Evolutionary conservation across 2,797 vertebrate species (phyloP), one percentile per base, ranked within the genome.

Genomic region (Amniataba percoides): DNA sequence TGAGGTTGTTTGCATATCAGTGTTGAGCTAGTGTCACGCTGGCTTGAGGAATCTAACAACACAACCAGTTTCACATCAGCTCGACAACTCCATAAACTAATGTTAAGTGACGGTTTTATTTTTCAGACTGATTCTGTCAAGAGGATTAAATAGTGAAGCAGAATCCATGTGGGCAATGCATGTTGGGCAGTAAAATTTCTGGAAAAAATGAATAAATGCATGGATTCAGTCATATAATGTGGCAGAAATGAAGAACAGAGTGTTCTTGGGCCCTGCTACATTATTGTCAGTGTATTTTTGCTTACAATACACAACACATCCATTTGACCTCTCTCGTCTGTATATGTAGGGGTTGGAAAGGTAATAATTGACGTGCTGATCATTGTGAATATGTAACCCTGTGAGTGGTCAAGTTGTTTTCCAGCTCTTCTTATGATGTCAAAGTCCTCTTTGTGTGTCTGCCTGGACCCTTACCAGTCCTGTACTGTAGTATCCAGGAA

Each of bases 401-500:
- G 53, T 67, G 19, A 72, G 21, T 19, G 21, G 2, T 52, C 5
- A 25, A 36, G 21, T 46, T 23, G 23, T 25, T 36, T 25, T 74
- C 31, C 40, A 19, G 14, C 5, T 59, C 2, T 21, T 66, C 34
- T 13, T 10, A 42, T 23, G 34, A 80, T 69, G 5, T 86, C 25
- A 62, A 69, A 53, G 51, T 63, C 63, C n/a, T 7, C 13, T 31
- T 55, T 43, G 53, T 56, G 27, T 39, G 19, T 63, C 19, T 34
- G 19, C 61, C 2, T 42, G 23, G 51, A 76, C 16, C 81, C 96
- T 97, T 92, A 99, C 98, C 97, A 99, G 93, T 68, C 97, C 98
- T 82, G 97, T 95, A 0, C 98, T 99, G 95, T 99, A 99, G 92
- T 99, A 99, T 82, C 98, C 98, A 0, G 98, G 98, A 58, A 99